Conservation (phyloP, 1,140 invertebrate genomes). For the Teleopsis dalmanni region DNA sequence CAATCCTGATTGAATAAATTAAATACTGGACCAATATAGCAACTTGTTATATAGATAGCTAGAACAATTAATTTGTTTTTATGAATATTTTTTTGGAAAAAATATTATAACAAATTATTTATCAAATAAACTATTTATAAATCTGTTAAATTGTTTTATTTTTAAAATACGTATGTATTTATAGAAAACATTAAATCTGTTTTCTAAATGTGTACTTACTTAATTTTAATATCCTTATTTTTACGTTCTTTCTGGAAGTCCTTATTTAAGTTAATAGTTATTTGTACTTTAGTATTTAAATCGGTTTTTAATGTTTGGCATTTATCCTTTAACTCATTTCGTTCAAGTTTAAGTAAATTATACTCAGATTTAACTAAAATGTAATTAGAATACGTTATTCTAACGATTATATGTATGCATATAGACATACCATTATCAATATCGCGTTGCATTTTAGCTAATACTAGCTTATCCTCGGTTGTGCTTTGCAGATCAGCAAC, state of each 20-base stretch:
- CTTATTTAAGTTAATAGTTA: slow-evolving; percentile 16
- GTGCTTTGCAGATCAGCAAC: slow-evolving; percentile 40
- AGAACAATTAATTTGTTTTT: too few relatives aligned
- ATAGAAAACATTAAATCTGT: too few relatives aligned
- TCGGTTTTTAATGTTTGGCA: slow-evolving; percentile 16
- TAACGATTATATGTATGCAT: neutral
- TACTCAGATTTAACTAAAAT: slow-evolving; percentile 29
- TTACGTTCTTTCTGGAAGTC: slow-evolving; percentile 30
- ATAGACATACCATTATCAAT: slow-evolving; percentile 29
- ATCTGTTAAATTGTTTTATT: too few relatives aligned
- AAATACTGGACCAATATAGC: too few relatives aligned
- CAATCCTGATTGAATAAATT: too few relatives aligned
- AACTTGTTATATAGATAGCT: too few relatives aligned
- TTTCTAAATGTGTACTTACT: slow-evolving; percentile 21
- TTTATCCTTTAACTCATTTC: slow-evolving; percentile 21
- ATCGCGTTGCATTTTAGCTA: slow-evolving; percentile 37
- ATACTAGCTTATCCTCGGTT: slow-evolving; percentile 32
- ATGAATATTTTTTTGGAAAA: too few relatives aligned
- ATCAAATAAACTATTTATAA: too few relatives aligned
- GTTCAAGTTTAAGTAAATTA: slow-evolving; percentile 21
- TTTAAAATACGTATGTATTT: too few relatives aligned
- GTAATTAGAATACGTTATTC: neutral
- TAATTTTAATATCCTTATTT: slow-evolving; percentile 29
- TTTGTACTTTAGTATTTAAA: slow-evolving; percentile 14
- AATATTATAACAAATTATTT: too few relatives aligned